Evolutionary conservation across 2,888 invertebrate species (phyloP), one percentile per base, ranked within the genome.

Genomic region (Sesia bembeciformis): DNA sequence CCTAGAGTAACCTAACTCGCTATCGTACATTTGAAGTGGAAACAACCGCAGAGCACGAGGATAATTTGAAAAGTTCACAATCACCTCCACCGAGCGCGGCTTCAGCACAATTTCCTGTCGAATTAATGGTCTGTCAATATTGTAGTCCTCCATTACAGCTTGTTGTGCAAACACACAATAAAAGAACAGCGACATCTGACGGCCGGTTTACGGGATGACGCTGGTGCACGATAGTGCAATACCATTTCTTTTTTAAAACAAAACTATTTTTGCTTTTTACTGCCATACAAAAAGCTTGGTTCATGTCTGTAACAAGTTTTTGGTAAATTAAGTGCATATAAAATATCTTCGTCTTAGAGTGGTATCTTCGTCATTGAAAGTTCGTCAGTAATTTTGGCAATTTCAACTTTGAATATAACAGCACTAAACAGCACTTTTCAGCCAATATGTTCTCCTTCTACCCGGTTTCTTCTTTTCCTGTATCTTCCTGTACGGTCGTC

Each of bases 81-180:
- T 86, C 84, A 86, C 87, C 86, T 84, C 80, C 74, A 74, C 66
- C 68, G 72, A 74, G 68, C 74, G 79, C 83, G 72, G 74, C 72
- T 82, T 82, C 87, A 84, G 87, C 86, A 83, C 87, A 85, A 85
- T 89, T 84, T 88, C 82, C 86, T 87, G 77, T 70, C 76, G 86
- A 88, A 89, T 86, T 89, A 88, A 89, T 87, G 88, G 81, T 87
- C 81, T 88, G 89, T 86, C 89, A 87, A 89, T 89, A 88, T 84
- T 86, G 84, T 78, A 81, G 77, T 77, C 78, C 76, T 82, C 83
- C 78, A 84, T 84, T 85, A 84, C 78, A 76, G 82, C 78, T 78
- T 81, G 82, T 81, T 82, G 84, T 80, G 83, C 80, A 76, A 86
- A 82, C 84, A 67, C 67, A 74, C 78, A 76, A 80, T 87, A 81